Conservation (phyloP, 2,888 invertebrate genomes). For the Acrobasis consociella region DNA sequence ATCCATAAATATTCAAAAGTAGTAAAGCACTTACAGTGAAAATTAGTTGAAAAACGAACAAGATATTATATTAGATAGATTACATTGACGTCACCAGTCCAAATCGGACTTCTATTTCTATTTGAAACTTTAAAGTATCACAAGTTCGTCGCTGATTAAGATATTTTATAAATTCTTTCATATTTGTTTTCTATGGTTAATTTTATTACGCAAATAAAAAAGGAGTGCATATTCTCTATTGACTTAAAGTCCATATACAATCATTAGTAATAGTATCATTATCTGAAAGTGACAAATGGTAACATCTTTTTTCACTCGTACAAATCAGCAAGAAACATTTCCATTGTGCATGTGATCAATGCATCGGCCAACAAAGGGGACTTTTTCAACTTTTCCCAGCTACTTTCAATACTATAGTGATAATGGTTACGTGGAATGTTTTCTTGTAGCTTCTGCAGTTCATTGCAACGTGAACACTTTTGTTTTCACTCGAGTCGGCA, state of each 20-base stretch:
- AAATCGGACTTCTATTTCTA: too few species aligned
- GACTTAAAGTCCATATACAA: not conserved
- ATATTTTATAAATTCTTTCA: too few species aligned
- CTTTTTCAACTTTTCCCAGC: constrained; percentile 51
- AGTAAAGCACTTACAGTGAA: too few species aligned
- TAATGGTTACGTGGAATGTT: constrained; percentile 41
- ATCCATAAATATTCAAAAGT: too few species aligned
- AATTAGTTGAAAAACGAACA: too few species aligned
- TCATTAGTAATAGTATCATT: not conserved
- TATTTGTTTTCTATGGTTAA: too few species aligned
- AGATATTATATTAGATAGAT: too few species aligned
- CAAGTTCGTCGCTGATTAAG: too few species aligned
- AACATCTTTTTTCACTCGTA: constrained; percentile 20
- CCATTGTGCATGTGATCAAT: constrained; percentile 37
- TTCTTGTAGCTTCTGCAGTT: constrained; percentile 41
- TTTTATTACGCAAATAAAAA: too few species aligned
- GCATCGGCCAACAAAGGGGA: constrained; percentile 41
- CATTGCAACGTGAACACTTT: constrained; percentile 37
- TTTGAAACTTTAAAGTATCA: too few species aligned
- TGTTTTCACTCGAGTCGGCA: constrained; percentile 43
- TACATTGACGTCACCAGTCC: too few species aligned
- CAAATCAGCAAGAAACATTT: constrained; percentile 28
- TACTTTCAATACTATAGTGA: constrained; percentile 57
- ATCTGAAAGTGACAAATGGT: constrained; percentile 26
- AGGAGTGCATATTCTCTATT: too few species aligned